phyloP scores from a whole-genome alignment of 2,888 invertebrate species.

The Ptychoptera contaminata region DNA sequence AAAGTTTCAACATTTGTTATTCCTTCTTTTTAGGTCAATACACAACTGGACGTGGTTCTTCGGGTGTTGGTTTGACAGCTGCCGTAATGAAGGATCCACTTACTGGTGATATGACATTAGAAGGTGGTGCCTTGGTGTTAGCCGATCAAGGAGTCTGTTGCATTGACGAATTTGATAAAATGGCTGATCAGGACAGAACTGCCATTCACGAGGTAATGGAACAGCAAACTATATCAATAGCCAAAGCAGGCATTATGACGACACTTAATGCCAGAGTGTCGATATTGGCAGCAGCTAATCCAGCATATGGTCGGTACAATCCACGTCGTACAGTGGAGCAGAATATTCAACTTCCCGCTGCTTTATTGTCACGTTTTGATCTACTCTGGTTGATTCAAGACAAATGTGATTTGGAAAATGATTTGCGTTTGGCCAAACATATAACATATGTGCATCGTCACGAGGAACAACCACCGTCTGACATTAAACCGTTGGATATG shows the following conservation, averaged over 20 bases:
- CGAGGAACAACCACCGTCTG: slow-evolving; percentile 66
- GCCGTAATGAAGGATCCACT: slow-evolving; percentile 95
- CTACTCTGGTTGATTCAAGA: slow-evolving; percentile 90
- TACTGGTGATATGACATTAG: slow-evolving; percentile 94
- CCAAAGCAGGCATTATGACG: slow-evolving; percentile 98
- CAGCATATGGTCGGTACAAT: slow-evolving; percentile 96
- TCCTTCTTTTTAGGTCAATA: slow-evolving; percentile 64
- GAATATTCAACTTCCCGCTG: slow-evolving; percentile 95
- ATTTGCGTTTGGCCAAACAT: slow-evolving; percentile 79
- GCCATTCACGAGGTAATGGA: slow-evolving; percentile 99
- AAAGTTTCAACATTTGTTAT: background rate
- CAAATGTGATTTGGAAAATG: slow-evolving; percentile 54
- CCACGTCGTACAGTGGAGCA: slow-evolving; percentile 88
- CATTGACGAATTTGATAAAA: slow-evolving; percentile 99
- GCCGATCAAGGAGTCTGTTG: slow-evolving; percentile 97
- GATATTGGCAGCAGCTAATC: slow-evolving; percentile 97
- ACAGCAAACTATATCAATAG: slow-evolving; percentile 98
- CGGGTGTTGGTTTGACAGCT: slow-evolving; percentile 97
- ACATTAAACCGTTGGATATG: slow-evolving; percentile 73
- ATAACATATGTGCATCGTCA: slow-evolving; percentile 96
- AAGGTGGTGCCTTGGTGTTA: slow-evolving; percentile 91
- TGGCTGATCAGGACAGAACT: slow-evolving; percentile 89
- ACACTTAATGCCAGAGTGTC: slow-evolving; percentile 94
- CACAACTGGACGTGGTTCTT: slow-evolving; percentile 91
- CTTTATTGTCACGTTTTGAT: slow-evolving; percentile 90